A percentile compares a stretch with the other conserved stretches of the same genome.
These are phyloP conservation scores for Sphaerophoria rueppellii DNA, from an alignment of 2,888 invertebrate genomes.

Conservation along the genomic window DNA sequence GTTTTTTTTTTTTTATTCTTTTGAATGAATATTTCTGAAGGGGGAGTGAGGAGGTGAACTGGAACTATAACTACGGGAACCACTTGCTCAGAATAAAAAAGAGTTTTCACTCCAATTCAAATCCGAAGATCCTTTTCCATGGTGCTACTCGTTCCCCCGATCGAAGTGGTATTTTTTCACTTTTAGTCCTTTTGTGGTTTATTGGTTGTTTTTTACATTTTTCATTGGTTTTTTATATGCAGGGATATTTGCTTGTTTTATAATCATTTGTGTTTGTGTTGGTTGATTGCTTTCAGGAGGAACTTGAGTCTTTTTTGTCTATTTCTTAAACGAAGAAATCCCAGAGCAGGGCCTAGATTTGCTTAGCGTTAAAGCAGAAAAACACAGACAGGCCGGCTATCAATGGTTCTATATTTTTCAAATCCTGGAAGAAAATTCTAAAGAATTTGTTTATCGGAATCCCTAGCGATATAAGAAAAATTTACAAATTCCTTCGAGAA, in stretches of 20 bases:
- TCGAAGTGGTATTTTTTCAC: conserved; percentile 59
- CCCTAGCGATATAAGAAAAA: too few species aligned
- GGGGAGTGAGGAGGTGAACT: neutral
- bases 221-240: conserved; percentile 26
- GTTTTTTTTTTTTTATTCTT: neutral
- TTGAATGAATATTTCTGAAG: conserved; percentile 36
- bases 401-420: too few species aligned
- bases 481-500: too few species aligned
- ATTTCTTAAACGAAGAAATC: too few species aligned
- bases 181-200: conserved; percentile 53
- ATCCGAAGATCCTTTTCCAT: conserved; percentile 52
- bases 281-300: conserved; percentile 65
- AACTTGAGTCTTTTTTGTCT: conserved; percentile 24
- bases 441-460: too few species aligned
- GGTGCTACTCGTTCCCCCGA: conserved; percentile 15
- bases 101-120: conserved; percentile 57
- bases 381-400: too few species aligned
- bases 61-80: conserved; percentile 1
- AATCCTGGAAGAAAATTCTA: too few species aligned
- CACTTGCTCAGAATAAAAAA: neutral
- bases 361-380: too few species aligned
- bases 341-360: too few species aligned
- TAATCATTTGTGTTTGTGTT: conserved; percentile 52
- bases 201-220: conserved; percentile 10
- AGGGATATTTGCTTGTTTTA: conserved; percentile 62